Evolutionary conservation across 2,888 invertebrate species (phyloP).

Genomic region (Tetranychus piercei): DNA sequence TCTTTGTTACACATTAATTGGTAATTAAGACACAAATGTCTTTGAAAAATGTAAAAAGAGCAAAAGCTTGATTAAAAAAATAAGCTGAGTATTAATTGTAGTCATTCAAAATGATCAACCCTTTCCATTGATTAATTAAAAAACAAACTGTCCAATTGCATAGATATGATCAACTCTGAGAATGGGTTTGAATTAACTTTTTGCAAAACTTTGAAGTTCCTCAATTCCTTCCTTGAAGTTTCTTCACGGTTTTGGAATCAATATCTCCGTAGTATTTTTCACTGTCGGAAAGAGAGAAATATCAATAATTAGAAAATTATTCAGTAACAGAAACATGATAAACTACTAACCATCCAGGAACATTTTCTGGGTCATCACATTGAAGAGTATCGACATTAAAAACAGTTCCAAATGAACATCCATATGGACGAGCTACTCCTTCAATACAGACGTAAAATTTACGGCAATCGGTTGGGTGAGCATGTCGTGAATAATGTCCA

Average conservation of each 20-base stretch:
- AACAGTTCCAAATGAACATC: conserved; percentile 84
- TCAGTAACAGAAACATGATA: background rate
- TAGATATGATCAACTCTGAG: no score
- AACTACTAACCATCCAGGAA: conserved; percentile 72
- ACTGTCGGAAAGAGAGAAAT: conserved; percentile 37
- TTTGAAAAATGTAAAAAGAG: no score
- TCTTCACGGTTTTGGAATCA: conserved; percentile 83
- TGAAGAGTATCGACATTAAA: conserved; percentile 78
- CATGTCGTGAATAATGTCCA: conserved; percentile 80
- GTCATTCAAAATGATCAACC: no score
- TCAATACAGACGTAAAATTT: conserved; percentile 87
- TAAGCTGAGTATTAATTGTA: no score
- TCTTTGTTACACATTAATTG: no score
- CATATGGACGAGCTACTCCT: conserved; percentile 67
- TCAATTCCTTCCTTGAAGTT: conserved; percentile 31
- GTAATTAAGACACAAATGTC: no score
- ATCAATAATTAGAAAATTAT: background rate
- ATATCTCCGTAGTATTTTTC: conserved; percentile 90
- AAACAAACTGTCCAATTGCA: no score
- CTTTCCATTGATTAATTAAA: no score
- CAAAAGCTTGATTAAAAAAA: no score
- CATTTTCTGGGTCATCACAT: conserved; percentile 85
- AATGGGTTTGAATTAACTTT: no score
- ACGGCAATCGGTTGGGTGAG: conserved; percentile 62
- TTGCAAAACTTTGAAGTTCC: no score